phyloP scores from a whole-genome alignment of 2,113 vertebrate genomes.

The Mystacornis crossleyi region DNA sequence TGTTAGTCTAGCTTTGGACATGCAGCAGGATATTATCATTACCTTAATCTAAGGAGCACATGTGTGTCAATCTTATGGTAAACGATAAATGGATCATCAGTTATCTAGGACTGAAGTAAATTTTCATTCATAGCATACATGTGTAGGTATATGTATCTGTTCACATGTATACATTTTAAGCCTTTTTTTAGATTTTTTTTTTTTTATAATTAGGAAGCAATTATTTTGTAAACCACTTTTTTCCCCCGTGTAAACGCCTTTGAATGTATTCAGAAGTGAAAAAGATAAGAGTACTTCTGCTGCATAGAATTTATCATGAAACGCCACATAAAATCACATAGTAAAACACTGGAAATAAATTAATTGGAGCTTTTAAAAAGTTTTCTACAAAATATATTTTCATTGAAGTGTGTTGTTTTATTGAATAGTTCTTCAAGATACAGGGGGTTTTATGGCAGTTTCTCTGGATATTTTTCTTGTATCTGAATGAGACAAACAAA shows the following conservation, averaged over 20 bases:
- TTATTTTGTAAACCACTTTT: background rate
- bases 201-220: background rate
- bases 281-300: background rate
- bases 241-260: background rate
- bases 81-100: rapidly evolving
- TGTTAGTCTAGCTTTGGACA: background rate
- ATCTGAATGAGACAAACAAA: background rate
- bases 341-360: background rate
- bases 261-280: background rate
- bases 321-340: background rate
- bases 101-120: background rate
- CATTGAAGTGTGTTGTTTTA: background rate
- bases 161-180: background rate
- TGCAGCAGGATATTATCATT: background rate
- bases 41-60: background rate
- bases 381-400: background rate
- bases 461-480: background rate
- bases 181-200: background rate
- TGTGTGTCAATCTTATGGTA: background rate
- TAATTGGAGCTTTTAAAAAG: background rate
- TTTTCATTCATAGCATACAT: background rate
- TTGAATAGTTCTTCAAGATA: background rate
- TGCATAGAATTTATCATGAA: background rate
- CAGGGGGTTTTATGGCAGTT: background rate
- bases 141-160: background rate